Evolutionary conservation across 2,888 invertebrate species (phyloP).

Genomic region (Eremobia ochroleuca): DNA sequence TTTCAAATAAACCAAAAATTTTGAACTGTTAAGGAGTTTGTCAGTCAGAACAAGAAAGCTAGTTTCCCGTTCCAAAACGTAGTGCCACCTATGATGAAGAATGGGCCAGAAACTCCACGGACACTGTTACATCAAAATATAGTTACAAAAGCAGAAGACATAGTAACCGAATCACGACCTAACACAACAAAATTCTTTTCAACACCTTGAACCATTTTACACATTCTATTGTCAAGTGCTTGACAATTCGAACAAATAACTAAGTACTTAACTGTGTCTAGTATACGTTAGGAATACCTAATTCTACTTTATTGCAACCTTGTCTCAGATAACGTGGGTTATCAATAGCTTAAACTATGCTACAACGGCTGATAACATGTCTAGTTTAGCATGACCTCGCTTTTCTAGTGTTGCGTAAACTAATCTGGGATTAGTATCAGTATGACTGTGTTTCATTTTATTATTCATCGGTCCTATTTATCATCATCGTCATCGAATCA

Average conservation of each 20-base stretch:
- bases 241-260: constrained; percentile 12
- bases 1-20: no score
- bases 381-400: constrained; percentile 58
- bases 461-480: not conserved
- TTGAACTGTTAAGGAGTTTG: no score
- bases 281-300: constrained; percentile 63
- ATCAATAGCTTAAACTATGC: constrained; percentile 69
- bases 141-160: not conserved
- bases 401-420: constrained; percentile 35
- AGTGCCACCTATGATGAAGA: no score
- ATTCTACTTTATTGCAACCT: constrained; percentile 63
- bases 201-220: constrained; percentile 31
- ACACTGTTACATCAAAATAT: no score
- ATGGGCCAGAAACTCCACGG: no score
- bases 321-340: constrained; percentile 66
- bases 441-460: not conserved
- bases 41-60: no score
- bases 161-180: constrained; percentile 14
- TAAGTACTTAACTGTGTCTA: constrained; percentile 24
- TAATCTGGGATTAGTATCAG: constrained; percentile 39
- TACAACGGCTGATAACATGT: constrained; percentile 56
- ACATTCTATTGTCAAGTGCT: constrained; percentile 12
- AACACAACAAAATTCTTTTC: constrained; percentile 33
- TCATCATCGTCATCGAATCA: not conserved
- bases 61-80: no score